phyloP scores from a whole-genome alignment of 2,113 vertebrate genomes.

The Alouatta palliata region DNA sequence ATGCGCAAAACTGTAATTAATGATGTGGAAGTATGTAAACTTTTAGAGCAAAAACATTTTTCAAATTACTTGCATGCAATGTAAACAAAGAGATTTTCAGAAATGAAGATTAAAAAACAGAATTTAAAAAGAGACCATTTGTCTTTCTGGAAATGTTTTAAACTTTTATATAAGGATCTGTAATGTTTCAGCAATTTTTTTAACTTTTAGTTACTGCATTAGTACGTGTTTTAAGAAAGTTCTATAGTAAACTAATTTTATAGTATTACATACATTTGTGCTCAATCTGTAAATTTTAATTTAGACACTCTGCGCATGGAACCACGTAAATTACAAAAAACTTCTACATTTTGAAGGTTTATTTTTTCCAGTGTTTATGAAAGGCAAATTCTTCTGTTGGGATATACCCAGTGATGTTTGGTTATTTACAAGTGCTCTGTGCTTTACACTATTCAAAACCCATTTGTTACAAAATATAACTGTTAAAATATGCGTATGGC shows the following conservation, averaged over 20 bases:
- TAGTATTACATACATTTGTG: background rate
- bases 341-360: background rate
- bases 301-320: background rate
- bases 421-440: constrained; percentile 39
- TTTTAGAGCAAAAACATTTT: background rate
- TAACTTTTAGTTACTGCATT: background rate
- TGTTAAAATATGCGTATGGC: background rate
- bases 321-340: background rate
- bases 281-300: constrained; percentile 23
- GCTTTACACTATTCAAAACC: background rate
- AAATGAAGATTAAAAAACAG: background rate
- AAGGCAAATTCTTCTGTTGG: background rate
- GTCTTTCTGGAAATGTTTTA: constrained; percentile 12
- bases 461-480: constrained; percentile 27
- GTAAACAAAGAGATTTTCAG: background rate
- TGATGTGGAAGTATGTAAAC: background rate
- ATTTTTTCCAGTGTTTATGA: constrained; percentile 7
- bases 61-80: background rate
- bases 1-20: background rate
- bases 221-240: background rate
- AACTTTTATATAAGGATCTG: background rate
- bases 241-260: background rate
- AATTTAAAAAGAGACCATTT: background rate
- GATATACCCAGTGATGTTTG: background rate
- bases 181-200: background rate